These are phyloP conservation scores for Cosmorhoe ocellata DNA, from an alignment of 2,888 invertebrate genomes.

Conservation along the genomic window DNA sequence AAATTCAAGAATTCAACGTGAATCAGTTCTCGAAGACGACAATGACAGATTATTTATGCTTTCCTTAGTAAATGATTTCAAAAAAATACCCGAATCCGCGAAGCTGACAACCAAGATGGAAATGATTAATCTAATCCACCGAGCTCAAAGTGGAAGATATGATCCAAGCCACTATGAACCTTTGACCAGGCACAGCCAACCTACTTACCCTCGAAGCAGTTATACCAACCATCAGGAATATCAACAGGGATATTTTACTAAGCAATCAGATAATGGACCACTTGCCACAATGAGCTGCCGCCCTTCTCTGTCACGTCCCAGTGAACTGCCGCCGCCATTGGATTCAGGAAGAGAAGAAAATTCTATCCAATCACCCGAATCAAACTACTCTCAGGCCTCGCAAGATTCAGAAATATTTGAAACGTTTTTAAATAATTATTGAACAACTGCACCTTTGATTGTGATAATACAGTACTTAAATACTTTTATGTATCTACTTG, in stretches of 20 bases:
- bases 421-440: slow-evolving; percentile 12
- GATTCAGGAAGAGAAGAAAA: slow-evolving; percentile 12
- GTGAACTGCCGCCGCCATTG: slow-evolving; percentile 19
- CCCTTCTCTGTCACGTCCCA: slow-evolving; percentile 20
- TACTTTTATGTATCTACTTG: slow-evolving; percentile 16
- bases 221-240: slow-evolving; percentile 24
- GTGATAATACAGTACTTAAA: slow-evolving; percentile 13
- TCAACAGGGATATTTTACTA: slow-evolving; percentile 28
- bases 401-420: slow-evolving; percentile 22
- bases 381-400: slow-evolving; percentile 18
- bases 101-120: slow-evolving; percentile 1
- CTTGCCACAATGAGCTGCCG: slow-evolving; percentile 1
- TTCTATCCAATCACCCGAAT: slow-evolving; percentile 13
- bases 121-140: slow-evolving; percentile 11
- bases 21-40: slow-evolving; percentile 24
- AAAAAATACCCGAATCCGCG: slow-evolving; percentile 16
- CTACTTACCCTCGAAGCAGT: slow-evolving; percentile 27
- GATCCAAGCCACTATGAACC: slow-evolving; percentile 7
- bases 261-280: slow-evolving; percentile 19
- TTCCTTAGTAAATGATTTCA: slow-evolving; percentile 24
- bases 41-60: slow-evolving; percentile 25
- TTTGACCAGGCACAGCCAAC: slow-evolving; percentile 23
- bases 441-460: slow-evolving; percentile 15
- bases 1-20: slow-evolving; percentile 22
- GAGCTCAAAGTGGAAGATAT: slow-evolving; percentile 7